Percentiles rank a stretch among this genome's conserved stretches.
These are phyloP conservation scores for Agonopterix heracliana DNA, from an alignment of 2,888 invertebrate species.

Conservation along the genomic window DNA sequence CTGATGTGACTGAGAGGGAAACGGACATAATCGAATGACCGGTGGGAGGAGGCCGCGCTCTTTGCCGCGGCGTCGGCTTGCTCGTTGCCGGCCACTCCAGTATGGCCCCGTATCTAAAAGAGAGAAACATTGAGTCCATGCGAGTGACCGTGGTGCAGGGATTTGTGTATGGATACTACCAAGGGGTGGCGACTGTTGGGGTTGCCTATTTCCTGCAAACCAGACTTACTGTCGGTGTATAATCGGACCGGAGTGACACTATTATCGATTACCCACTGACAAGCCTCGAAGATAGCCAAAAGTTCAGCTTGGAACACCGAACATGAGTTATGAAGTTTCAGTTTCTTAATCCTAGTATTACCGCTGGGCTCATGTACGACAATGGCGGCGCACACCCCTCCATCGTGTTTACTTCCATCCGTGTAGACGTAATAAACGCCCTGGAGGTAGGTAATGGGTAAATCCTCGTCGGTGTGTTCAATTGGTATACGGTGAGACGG, in stretches of 20 bases:
- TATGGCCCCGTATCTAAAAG: slow-evolving; percentile 7
- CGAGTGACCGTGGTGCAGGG: not conserved
- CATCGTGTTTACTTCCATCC: not conserved
- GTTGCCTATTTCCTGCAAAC: not conserved
- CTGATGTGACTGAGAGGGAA: slow-evolving; percentile 9
- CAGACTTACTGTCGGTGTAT: slow-evolving; percentile 6
- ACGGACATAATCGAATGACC: not conserved
- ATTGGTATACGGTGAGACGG: too few species aligned
- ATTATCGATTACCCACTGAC: not conserved
- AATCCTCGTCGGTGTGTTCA: too few species aligned
- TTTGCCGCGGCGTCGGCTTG: slow-evolving; percentile 7
- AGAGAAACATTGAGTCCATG: too few species aligned
- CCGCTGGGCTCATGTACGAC: not conserved
- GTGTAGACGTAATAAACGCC: too few species aligned
- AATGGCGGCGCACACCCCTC: slow-evolving; percentile 1
- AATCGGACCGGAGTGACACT: not conserved
- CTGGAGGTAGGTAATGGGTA: too few species aligned
- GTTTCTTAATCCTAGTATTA: not conserved
- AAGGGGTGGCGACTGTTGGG: not conserved
- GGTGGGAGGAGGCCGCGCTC: slow-evolving; percentile 3
- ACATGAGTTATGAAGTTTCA: slow-evolving; percentile 9
- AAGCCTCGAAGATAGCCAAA: not conserved
- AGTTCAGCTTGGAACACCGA: not conserved
- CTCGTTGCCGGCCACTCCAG: slow-evolving; percentile 10
- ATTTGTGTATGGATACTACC: not conserved